A percentile compares a stretch with the other conserved stretches of the same genome.
These are phyloP conservation scores for Rhinella marina DNA, from an alignment of 2,797 vertebrate species.

Conservation along the genomic window DNA sequence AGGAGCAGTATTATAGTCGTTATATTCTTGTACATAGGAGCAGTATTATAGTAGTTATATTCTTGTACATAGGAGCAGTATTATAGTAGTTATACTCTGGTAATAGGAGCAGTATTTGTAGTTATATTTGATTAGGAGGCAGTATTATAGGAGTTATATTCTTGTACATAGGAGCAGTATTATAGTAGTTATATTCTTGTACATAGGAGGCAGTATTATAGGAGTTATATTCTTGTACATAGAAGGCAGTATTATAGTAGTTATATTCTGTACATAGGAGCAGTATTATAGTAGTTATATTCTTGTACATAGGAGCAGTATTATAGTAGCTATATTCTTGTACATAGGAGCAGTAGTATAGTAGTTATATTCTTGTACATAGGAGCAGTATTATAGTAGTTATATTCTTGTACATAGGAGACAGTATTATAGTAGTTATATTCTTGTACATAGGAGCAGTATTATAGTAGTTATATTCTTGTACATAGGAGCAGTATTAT, in stretches of 20 bases:
- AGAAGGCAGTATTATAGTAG: constrained; percentile 5
- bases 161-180: constrained; percentile 6
- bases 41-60: constrained; percentile 16
- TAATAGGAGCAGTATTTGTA: background rate
- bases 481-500: background rate
- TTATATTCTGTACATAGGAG: background rate
- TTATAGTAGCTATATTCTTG: background rate
- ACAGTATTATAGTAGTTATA: constrained; percentile 6
- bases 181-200: constrained; percentile 13
- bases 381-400: background rate
- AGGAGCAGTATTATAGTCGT: constrained; percentile 9
- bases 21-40: constrained; percentile 5
- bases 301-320: background rate
- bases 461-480: constrained; percentile 8
- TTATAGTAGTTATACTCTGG: constrained; percentile 10
- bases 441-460: constrained; percentile 4
- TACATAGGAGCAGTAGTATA: background rate
- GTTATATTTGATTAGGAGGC: background rate
- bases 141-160: constrained; percentile 16
- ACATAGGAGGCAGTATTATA: background rate
- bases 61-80: constrained; percentile 2
- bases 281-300: constrained; percentile 9
- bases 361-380: constrained; percentile 1
- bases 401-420: constrained; percentile 3
- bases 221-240: constrained; percentile 5